A percentile compares a stretch with the other conserved stretches of the same genome.
Evolutionary conservation across 2,797 vertebrate species (phyloP).

Genomic region (Mionectes olivaceus): DNA sequence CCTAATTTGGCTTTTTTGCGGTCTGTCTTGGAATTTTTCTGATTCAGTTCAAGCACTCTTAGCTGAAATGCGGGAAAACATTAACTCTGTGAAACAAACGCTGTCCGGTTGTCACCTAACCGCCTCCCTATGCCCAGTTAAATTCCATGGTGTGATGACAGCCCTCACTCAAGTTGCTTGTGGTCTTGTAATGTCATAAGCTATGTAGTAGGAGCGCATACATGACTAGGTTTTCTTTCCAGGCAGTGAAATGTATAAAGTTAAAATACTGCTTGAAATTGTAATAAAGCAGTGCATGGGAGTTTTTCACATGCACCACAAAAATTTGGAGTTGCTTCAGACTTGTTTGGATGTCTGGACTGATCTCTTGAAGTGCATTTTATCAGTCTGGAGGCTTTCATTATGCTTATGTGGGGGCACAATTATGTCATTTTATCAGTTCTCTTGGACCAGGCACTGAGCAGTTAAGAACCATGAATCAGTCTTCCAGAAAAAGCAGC

Average conservation of each 20-base stretch:
- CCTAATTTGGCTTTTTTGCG: background rate
- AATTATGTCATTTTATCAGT: background rate
- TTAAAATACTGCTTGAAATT: background rate
- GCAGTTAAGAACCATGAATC: background rate
- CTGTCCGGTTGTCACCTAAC: background rate
- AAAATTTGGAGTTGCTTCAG: background rate
- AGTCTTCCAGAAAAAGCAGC: background rate
- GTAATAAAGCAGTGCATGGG: background rate
- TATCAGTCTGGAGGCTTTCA: background rate
- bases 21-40: background rate
- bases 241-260: background rate
- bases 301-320: background rate
- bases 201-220: fast-evolving
- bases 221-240: background rate
- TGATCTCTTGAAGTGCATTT: background rate
- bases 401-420: background rate
- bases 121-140: background rate
- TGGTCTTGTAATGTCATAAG: background rate
- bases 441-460: background rate
- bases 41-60: background rate
- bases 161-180: background rate
- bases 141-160: background rate
- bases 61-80: background rate
- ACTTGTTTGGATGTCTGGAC: background rate
- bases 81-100: background rate